Percentiles rank a stretch among this genome's conserved stretches.
These are phyloP conservation scores for Pionites leucogaster DNA, from an alignment of 2,113 vertebrate genomes.

Conservation along the genomic window DNA sequence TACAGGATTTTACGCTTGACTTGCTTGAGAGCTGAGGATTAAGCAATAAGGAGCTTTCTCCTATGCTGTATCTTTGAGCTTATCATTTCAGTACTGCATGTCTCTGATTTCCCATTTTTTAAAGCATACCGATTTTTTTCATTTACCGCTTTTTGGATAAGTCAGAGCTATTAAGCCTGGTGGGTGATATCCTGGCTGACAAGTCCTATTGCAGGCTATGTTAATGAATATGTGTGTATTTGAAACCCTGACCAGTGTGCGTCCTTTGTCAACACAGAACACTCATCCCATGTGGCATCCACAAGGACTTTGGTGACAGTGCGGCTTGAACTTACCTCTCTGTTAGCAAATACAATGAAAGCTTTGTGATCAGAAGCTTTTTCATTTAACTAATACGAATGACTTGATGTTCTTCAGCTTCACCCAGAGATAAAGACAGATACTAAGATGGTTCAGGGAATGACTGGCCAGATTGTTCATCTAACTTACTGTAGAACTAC, in stretches of 20 bases:
- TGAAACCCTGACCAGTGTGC: not conserved
- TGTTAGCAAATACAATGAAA: not conserved
- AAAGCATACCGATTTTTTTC: constrained; percentile 49
- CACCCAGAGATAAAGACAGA: not conserved
- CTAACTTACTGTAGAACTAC: not conserved
- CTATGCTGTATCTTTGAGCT: constrained; percentile 30
- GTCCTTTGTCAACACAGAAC: not conserved
- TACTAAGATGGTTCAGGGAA: not conserved
- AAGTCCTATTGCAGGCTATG: not conserved
- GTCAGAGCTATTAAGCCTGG: constrained; percentile 31
- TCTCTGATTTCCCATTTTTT: constrained; percentile 38
- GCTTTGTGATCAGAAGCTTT: not conserved
- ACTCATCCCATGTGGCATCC: not conserved
- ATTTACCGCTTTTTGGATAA: constrained; percentile 62
- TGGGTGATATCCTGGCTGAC: not conserved
- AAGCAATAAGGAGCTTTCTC: constrained; percentile 65
- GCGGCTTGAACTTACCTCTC: not conserved
- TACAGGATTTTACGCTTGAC: constrained; percentile 59
- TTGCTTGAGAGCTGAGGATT: constrained; percentile 51
- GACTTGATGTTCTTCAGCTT: not conserved
- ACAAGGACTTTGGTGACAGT: not conserved
- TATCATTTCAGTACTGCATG: constrained; percentile 6
- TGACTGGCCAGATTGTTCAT: not conserved
- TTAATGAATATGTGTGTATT: not conserved
- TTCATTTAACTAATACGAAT: not conserved